Percentiles rank a stretch among this genome's conserved stretches.
Evolutionary conservation across 1,140 invertebrate species (phyloP).

Genomic region (Drosophila lini): DNA sequence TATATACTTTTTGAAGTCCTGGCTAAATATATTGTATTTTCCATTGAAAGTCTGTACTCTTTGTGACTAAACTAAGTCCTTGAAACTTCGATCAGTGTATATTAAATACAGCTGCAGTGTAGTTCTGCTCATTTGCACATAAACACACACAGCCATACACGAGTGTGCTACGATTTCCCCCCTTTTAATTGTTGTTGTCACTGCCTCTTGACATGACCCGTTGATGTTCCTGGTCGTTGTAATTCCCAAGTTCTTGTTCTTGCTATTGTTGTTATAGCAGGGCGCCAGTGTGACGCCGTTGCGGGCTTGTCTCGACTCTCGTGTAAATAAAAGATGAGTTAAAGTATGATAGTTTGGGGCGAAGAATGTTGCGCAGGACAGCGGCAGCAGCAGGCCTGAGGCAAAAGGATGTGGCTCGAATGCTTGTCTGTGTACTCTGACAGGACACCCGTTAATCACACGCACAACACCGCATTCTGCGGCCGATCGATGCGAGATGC

Average conservation of each 20-base stretch:
- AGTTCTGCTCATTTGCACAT: slow-evolving; percentile 51
- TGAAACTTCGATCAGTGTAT: slow-evolving; percentile 6
- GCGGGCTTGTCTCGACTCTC: slow-evolving; percentile 44
- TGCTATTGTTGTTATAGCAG: slow-evolving; percentile 23
- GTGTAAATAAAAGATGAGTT: slow-evolving; percentile 72
- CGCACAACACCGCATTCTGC: slow-evolving; percentile 17
- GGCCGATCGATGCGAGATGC: slow-evolving; percentile 60
- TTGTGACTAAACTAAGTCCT: neutral
- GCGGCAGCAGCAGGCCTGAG: neutral
- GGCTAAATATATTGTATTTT: too few relatives aligned
- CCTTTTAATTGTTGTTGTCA: slow-evolving; percentile 72
- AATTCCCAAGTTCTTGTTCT: slow-evolving; percentile 19
- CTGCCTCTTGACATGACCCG: slow-evolving; percentile 45
- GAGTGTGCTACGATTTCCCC: slow-evolving; percentile 18
- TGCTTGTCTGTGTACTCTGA: neutral
- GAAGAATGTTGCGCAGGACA: slow-evolving; percentile 60
- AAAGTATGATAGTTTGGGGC: slow-evolving; percentile 63
- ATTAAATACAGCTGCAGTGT: slow-evolving; percentile 53
- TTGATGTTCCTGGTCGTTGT: slow-evolving; percentile 50
- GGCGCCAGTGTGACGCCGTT: slow-evolving; percentile 68
- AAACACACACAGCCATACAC: neutral
- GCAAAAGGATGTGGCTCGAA: slow-evolving; percentile 12
- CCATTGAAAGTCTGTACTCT: too few relatives aligned
- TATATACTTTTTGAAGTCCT: too few relatives aligned
- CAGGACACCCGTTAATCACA: slow-evolving; percentile 62